These are phyloP conservation scores for Limosa lapponica DNA, from an alignment of 2,797 vertebrate species.

Conservation along the genomic window DNA sequence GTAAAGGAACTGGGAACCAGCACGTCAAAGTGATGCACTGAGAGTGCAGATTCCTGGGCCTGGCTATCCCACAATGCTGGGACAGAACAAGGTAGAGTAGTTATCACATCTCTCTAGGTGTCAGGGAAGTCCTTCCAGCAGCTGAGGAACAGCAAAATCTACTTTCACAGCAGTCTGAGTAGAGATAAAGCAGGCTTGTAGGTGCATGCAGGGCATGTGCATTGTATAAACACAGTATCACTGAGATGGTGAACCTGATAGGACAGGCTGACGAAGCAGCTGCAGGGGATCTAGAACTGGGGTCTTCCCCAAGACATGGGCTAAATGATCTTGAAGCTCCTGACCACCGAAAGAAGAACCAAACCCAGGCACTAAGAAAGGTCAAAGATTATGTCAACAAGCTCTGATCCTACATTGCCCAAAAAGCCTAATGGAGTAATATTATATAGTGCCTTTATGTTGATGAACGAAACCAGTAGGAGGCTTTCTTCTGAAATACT, in stretches of 20 bases:
- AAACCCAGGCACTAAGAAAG: background rate
- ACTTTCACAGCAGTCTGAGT: background rate
- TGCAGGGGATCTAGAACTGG: background rate
- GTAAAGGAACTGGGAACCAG: background rate
- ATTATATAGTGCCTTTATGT: background rate
- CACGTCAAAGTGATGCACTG: accelerated
- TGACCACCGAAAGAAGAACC: background rate
- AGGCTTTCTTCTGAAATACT: background rate
- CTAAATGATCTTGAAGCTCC: background rate
- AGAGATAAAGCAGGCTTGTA: constrained; percentile 55
- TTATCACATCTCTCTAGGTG: background rate
- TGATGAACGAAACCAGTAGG: background rate
- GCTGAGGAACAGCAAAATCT: background rate
- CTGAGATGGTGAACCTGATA: constrained; percentile 32
- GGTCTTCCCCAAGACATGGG: background rate
- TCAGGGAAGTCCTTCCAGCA: constrained; percentile 26
- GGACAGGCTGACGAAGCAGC: background rate
- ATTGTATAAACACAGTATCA: constrained; percentile 5
- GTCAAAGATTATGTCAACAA: background rate
- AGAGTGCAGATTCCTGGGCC: background rate
- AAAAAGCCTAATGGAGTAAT: background rate
- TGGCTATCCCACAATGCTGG: background rate
- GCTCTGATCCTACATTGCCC: background rate
- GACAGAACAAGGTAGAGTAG: background rate
- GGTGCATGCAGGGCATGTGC: constrained; percentile 21